Conservation (phyloP, 2,797 vertebrate genomes). For the Neopelma chrysocephalum region DNA sequence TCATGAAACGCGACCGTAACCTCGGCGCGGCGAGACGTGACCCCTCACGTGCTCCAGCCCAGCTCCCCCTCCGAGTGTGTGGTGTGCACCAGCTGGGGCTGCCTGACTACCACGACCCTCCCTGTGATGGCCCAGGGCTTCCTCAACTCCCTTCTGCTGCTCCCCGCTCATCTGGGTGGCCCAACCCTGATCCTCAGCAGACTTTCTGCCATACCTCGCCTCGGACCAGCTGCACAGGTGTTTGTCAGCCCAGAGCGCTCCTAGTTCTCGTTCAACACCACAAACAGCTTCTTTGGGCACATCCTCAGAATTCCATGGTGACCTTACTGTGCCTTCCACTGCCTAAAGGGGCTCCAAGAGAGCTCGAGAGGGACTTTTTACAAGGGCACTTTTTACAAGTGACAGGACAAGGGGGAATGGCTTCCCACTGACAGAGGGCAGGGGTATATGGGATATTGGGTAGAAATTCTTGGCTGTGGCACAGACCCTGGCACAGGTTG, state of each 20-base stretch:
- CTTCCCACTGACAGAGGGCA: neutral
- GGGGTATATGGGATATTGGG: too few relatives aligned
- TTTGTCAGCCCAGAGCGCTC: neutral
- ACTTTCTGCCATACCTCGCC: neutral
- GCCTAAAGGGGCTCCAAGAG: neutral
- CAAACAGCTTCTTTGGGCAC: neutral
- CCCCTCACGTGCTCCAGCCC: neutral
- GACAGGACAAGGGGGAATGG: neutral
- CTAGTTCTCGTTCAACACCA: neutral
- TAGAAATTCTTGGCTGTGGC: neutral
- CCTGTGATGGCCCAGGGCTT: neutral
- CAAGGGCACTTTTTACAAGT: neutral
- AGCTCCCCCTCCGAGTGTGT: neutral
- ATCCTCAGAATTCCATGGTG: neutral
- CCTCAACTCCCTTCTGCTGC: neutral
- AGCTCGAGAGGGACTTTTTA: neutral
- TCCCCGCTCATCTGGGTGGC: accelerated
- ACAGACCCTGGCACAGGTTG: neutral
- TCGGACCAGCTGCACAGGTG: neutral
- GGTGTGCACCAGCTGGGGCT: neutral
- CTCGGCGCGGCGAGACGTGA: neutral
- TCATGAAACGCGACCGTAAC: neutral
- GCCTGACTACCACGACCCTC: neutral
- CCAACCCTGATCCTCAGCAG: neutral
- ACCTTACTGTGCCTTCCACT: neutral